phyloP scores from a whole-genome alignment of 2,113 vertebrate genomes.

The Zapornia atra region DNA sequence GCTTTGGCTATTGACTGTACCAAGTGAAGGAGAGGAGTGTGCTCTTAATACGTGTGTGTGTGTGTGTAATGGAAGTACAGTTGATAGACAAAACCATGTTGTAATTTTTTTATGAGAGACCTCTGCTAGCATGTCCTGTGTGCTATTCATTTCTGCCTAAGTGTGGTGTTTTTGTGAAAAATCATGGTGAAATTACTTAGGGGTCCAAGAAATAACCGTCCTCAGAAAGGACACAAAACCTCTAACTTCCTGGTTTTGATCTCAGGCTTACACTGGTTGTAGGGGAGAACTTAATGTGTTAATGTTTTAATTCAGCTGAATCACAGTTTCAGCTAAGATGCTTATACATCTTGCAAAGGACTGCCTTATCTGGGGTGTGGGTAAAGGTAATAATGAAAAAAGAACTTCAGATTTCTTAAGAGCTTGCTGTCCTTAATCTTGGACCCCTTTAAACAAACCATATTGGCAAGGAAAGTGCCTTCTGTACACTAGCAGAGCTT shows the following conservation, averaged over 20 bases:
- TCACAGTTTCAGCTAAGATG: not conserved
- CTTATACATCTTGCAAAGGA: not conserved
- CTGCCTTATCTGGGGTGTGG: not conserved
- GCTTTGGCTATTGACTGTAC: constrained; percentile 71
- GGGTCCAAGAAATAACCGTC: constrained; percentile 35
- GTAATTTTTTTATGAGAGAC: constrained; percentile 78
- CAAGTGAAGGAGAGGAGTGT: not conserved
- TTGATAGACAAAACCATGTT: constrained; percentile 55
- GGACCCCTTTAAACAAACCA: constrained; percentile 23
- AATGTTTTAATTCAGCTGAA: not conserved
- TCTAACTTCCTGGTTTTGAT: not conserved
- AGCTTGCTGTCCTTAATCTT: constrained; percentile 4
- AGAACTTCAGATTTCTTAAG: not conserved
- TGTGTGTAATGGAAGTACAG: constrained; percentile 28
- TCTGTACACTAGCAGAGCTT: not conserved
- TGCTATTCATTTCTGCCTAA: constrained; percentile 57
- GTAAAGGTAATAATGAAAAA: not conserved
- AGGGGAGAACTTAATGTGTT: not conserved
- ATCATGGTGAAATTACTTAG: not conserved
- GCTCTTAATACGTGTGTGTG: not conserved
- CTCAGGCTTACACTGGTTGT: not conserved
- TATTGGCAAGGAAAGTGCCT: constrained; percentile 36
- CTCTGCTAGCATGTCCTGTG: constrained; percentile 77
- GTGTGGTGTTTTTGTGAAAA: constrained; percentile 50
- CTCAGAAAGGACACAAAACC: not conserved